Percentiles rank a stretch among this genome's conserved stretches.
Evolutionary conservation across 2,797 vertebrate species (phyloP).

Genomic region (Huso huso): DNA sequence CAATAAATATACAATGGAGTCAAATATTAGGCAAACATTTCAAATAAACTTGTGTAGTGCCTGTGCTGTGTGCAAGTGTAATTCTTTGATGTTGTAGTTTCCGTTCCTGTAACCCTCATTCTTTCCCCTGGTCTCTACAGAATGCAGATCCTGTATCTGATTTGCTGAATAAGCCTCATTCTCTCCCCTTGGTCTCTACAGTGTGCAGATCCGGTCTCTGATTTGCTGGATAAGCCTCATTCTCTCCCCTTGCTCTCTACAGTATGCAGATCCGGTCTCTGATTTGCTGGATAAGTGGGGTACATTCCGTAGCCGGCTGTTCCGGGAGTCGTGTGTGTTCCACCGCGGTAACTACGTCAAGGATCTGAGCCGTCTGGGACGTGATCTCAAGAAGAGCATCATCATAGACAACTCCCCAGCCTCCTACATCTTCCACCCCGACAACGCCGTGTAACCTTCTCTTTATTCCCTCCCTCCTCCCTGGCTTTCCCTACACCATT

Average conservation of each 20-base stretch:
- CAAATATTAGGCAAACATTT: too few species aligned
- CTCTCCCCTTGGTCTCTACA: background rate
- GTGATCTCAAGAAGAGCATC: constrained; percentile 85
- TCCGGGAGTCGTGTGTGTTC: constrained; percentile 94
- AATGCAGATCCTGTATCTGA: too few species aligned
- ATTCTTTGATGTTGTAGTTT: too few species aligned
- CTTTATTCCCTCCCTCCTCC: background rate
- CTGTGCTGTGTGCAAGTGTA: too few species aligned
- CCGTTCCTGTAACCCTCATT: too few species aligned
- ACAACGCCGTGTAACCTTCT: constrained; percentile 77
- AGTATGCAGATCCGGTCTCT: constrained; percentile 93
- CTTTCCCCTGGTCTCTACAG: too few species aligned
- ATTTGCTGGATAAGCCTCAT: constrained; percentile 2
- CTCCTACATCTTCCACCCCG: constrained; percentile 92
- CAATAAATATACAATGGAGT: too few species aligned
- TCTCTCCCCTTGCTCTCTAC: background rate
- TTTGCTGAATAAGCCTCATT: too few species aligned
- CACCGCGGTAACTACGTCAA: constrained; percentile 95
- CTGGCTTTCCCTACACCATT: background rate
- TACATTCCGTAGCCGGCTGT: constrained; percentile 83
- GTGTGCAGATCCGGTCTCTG: background rate
- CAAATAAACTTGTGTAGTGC: too few species aligned
- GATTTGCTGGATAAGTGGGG: constrained; percentile 93
- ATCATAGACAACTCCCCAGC: constrained; percentile 96
- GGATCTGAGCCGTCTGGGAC: constrained; percentile 88